phyloP scores from a whole-genome alignment of 2,888 invertebrate genomes.

The Anthrax anthrax region DNA sequence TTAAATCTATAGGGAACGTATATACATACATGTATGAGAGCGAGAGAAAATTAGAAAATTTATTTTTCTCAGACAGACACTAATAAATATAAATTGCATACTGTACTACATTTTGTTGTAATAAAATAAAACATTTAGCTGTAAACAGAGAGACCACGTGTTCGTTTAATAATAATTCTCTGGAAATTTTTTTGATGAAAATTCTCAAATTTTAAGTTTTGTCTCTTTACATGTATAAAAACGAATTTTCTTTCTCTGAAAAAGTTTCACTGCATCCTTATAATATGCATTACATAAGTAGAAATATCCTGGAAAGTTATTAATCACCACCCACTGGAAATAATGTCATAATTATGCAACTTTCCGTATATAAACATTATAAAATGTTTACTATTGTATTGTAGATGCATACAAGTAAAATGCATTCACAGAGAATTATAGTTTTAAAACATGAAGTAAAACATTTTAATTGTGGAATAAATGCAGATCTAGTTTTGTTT shows the following conservation, averaged over 20 bases:
- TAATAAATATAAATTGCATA: no score
- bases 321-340: slow-evolving; percentile 7
- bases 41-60: background rate
- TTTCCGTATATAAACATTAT: background rate
- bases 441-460: no score
- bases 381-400: no score
- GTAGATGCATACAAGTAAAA: no score
- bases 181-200: background rate
- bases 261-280: background rate
- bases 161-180: background rate
- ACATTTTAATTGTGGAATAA: no score
- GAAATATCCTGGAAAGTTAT: slow-evolving; percentile 1
- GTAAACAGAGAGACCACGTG: background rate
- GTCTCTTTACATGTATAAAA: no score
- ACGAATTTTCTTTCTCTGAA: no score
- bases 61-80: background rate
- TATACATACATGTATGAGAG: background rate
- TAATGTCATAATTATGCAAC: background rate
- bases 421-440: no score
- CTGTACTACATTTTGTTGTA: no score
- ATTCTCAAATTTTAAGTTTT: no score
- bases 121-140: background rate
- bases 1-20: no score
- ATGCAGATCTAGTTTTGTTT: no score
- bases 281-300: background rate